phyloP scores from a whole-genome alignment of 2,113 vertebrate genomes.

The Sardina pilchardus region DNA sequence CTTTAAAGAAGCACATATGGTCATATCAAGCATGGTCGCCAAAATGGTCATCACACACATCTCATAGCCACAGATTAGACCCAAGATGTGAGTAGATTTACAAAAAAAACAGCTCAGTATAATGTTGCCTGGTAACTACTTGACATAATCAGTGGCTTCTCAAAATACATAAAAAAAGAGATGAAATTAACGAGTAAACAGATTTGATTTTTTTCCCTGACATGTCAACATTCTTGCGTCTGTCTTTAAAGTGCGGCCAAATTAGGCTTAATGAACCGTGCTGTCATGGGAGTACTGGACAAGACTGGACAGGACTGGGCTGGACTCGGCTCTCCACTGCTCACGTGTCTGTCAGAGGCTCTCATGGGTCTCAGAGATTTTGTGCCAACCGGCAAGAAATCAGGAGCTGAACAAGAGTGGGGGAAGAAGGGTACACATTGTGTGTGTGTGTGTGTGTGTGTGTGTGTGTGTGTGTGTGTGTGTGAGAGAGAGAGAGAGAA shows the following conservation, averaged over 20 bases:
- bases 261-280: background rate
- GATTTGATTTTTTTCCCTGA: background rate
- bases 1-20: background rate
- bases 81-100: background rate
- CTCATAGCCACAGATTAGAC: background rate
- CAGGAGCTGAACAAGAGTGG: background rate
- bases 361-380: background rate
- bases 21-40: background rate
- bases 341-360: background rate
- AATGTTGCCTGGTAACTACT: background rate
- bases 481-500: background rate
- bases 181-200: background rate
- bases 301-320: too few species aligned
- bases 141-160: background rate
- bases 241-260: background rate
- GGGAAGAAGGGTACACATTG: background rate
- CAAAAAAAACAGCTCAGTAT: background rate
- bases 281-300: background rate
- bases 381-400: background rate
- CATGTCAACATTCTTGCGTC: background rate
- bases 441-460: constrained; percentile 21
- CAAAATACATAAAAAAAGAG: background rate
- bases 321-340: background rate
- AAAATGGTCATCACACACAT: background rate
- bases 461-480: constrained; percentile 23